These are phyloP conservation scores for Hydra vulgaris DNA, from an alignment of 30 jellyfish, hydroid and myxozoan genomes.

Conservation along the genomic window DNA sequence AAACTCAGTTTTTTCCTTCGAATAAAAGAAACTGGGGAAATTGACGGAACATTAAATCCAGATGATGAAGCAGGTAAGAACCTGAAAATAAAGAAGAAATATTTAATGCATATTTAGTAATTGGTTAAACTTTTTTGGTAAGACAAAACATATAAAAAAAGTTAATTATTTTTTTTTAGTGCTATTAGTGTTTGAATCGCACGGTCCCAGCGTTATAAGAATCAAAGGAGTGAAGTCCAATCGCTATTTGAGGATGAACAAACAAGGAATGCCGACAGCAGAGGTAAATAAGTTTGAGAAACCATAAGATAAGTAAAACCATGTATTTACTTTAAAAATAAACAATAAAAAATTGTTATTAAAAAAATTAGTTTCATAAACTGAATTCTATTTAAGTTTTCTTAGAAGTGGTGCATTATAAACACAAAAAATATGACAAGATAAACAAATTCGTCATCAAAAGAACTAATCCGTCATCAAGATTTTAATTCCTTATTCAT, in stretches of 20 bases:
- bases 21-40: conserved; percentile 7
- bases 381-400: too few relatives aligned
- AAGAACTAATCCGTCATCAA: too few relatives aligned
- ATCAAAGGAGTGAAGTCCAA: conserved; percentile 55
- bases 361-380: too few relatives aligned
- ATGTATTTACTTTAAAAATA: background rate
- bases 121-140: too few relatives aligned
- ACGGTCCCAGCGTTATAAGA: conserved; percentile 75
- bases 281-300: conserved; percentile 22
- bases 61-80: conserved; percentile 12
- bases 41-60: conserved; percentile 19
- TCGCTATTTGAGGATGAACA: conserved; percentile 46
- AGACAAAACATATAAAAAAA: too few relatives aligned
- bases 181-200: conserved; percentile 52
- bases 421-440: too few relatives aligned
- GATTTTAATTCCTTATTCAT: too few relatives aligned
- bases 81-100: background rate
- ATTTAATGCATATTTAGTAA: background rate
- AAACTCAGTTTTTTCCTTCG: conserved; percentile 12
- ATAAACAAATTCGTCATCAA: too few relatives aligned
- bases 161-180: conserved; percentile 26
- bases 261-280: conserved; percentile 45
- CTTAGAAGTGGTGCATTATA: too few relatives aligned
- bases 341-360: too few relatives aligned
- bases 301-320: background rate